Conservation (phyloP, 2,888 invertebrate genomes). For the Tachina grossa region DNA sequence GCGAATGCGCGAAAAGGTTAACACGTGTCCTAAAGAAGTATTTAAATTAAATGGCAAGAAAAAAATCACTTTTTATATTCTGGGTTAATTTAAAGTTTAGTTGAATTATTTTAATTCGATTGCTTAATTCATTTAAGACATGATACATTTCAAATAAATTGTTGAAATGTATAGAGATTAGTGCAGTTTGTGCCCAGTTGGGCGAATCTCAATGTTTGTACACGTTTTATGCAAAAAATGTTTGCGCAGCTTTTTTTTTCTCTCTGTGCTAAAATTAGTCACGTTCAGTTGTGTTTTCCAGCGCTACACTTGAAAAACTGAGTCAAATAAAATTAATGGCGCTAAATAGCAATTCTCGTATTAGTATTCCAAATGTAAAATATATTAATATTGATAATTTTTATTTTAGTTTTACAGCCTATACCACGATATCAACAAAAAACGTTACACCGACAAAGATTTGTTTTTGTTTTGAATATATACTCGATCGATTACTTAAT, state of each 20-base stretch:
- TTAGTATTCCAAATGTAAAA: neutral
- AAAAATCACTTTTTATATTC: constrained; percentile 53
- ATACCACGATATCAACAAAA: too few relatives aligned
- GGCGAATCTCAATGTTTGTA: constrained; percentile 42
- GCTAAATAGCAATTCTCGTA: too few relatives aligned
- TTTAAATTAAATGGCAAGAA: constrained; percentile 35
- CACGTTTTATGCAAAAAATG: constrained; percentile 66
- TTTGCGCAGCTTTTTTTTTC: constrained; percentile 17
- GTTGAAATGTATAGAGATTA: constrained; percentile 36
- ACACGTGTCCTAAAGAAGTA: constrained; percentile 63
- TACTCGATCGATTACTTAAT: too few relatives aligned
- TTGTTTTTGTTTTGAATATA: too few relatives aligned
- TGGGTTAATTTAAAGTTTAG: constrained; percentile 25
- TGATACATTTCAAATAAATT: constrained; percentile 69
- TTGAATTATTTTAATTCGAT: neutral
- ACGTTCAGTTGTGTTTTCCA: constrained; percentile 38
- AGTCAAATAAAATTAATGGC: neutral
- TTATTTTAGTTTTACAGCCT: too few relatives aligned
- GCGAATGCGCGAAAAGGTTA: constrained; percentile 62
- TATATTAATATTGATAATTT: too few relatives aligned
- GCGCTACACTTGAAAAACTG: constrained; percentile 18
- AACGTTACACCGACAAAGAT: too few relatives aligned
- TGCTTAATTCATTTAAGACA: constrained; percentile 41
- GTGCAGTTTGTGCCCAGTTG: constrained; percentile 4
- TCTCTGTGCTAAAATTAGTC: constrained; percentile 30